Conservation (phyloP, 2,888 invertebrate genomes). For the Oligia strigilis region DNA sequence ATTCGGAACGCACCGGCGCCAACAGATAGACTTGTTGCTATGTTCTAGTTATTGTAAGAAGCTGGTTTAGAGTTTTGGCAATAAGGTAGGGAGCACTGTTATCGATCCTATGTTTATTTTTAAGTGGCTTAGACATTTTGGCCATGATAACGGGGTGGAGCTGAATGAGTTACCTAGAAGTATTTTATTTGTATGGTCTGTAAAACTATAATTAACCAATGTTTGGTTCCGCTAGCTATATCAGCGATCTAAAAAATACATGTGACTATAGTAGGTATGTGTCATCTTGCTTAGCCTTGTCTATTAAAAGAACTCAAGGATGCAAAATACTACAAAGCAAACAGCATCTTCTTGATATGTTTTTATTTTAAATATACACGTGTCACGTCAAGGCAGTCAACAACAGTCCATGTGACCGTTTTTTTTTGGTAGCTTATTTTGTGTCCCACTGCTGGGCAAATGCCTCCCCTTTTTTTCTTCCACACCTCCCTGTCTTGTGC, state of each 20-base stretch:
- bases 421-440: no score
- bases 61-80: slow-evolving; percentile 49
- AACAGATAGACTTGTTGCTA: slow-evolving; percentile 69
- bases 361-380: slow-evolving; percentile 3
- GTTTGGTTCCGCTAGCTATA: not conserved
- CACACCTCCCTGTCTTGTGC: no score
- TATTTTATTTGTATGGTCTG: not conserved
- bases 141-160: not conserved
- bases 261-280: not conserved
- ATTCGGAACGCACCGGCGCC: slow-evolving; percentile 66
- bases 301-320: not conserved
- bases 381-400: slow-evolving; percentile 2
- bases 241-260: not conserved
- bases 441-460: no score
- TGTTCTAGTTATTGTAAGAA: slow-evolving; percentile 63
- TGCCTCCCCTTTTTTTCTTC: no score
- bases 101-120: slow-evolving; percentile 39
- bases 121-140: slow-evolving; percentile 5
- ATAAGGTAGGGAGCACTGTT: slow-evolving; percentile 31
- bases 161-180: not conserved
- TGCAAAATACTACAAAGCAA: not conserved
- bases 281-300: not conserved
- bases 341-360: not conserved
- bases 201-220: not conserved
- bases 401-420: slow-evolving; percentile 28